A percentile compares a stretch with the other conserved stretches of the same genome.
phyloP scores from a whole-genome alignment of 2,113 vertebrate genomes.

The Ceuthmochares aereus region DNA sequence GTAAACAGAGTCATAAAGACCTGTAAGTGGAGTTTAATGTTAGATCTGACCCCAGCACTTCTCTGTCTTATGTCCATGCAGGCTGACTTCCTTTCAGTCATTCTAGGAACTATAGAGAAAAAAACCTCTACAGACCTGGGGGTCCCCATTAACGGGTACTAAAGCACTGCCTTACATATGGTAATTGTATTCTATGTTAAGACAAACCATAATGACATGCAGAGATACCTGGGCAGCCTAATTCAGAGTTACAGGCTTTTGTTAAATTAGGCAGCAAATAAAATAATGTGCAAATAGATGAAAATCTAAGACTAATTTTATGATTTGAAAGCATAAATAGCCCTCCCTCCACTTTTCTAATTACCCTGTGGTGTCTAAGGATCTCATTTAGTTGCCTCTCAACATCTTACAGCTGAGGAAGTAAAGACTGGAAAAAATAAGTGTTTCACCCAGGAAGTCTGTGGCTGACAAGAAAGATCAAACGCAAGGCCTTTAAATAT shows the following conservation, averaged over 20 bases:
- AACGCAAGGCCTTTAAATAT: not conserved
- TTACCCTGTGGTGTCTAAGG: not conserved
- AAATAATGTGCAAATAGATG: not conserved
- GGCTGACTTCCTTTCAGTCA: not conserved
- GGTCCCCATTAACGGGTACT: rapidly evolving
- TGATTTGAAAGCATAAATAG: not conserved
- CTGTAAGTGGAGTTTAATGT: not conserved
- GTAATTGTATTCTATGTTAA: not conserved
- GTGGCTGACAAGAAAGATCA: not conserved
- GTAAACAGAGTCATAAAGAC: constrained; percentile 18
- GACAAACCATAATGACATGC: rapidly evolving
- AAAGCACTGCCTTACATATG: not conserved
- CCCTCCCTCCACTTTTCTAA: not conserved
- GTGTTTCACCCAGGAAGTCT: not conserved
- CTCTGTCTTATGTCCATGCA: not conserved
- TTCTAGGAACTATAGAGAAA: not conserved
- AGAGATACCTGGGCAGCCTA: not conserved
- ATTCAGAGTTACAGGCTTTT: not conserved
- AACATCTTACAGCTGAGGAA: not conserved
- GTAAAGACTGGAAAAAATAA: not conserved
- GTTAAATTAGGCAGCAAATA: not conserved
- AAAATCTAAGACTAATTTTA: not conserved
- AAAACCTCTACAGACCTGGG: not conserved
- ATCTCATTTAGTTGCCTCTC: not conserved
- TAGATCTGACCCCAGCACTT: constrained; percentile 8